A percentile compares a stretch with the other conserved stretches of the same genome.
Evolutionary conservation across 2,888 invertebrate species (phyloP).

Genomic region (Leistus spinibarbis): DNA sequence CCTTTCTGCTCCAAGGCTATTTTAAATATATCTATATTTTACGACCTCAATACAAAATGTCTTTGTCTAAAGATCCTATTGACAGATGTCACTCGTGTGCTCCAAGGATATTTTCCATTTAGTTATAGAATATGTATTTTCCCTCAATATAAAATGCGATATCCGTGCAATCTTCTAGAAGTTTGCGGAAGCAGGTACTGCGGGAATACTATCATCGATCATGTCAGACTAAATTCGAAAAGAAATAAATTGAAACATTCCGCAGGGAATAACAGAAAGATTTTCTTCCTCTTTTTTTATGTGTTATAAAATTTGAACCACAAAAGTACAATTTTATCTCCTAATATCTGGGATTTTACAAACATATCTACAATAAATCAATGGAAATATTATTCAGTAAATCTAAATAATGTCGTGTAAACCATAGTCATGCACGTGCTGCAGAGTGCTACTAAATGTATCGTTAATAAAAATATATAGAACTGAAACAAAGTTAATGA

Average conservation of each 20-base stretch:
- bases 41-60: too few relatives aligned
- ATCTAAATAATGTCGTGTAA: too few relatives aligned
- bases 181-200: background rate
- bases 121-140: background rate
- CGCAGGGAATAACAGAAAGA: slow-evolving; percentile 10
- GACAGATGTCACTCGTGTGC: too few relatives aligned
- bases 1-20: too few relatives aligned
- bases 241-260: slow-evolving; percentile 33
- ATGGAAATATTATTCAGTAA: too few relatives aligned
- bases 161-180: background rate
- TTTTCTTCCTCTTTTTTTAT: background rate
- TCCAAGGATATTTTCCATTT: background rate
- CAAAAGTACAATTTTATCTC: background rate
- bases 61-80: too few relatives aligned
- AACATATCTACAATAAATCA: background rate
- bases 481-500: too few relatives aligned
- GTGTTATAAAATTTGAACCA: background rate
- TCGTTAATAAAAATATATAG: too few relatives aligned
- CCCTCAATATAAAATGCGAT: background rate
- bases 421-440: too few relatives aligned
- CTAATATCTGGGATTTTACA: background rate
- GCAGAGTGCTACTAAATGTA: too few relatives aligned
- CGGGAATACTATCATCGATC: slow-evolving; percentile 12
- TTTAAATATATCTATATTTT: too few relatives aligned
- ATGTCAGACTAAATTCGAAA: slow-evolving; percentile 24